Evolutionary conservation across 1,140 invertebrate species (phyloP), one percentile per base, ranked within the genome.

Genomic region (Bathynomus jamesi): DNA sequence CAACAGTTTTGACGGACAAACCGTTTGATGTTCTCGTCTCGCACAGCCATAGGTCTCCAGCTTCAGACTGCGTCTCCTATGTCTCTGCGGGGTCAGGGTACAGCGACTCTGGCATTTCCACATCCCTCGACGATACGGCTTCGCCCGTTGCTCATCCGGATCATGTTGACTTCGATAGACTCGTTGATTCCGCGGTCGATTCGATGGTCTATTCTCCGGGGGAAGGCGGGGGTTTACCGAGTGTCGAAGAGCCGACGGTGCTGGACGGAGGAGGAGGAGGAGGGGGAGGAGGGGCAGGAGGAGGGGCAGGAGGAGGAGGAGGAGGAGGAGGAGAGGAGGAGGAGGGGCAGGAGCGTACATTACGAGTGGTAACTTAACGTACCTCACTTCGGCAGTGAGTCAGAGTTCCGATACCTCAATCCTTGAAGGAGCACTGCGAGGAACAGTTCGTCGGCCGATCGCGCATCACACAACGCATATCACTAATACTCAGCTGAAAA

Each of bases 351-450:
- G 32, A 4, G 60, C 61, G 31, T 69, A 65, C 61, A 67, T 71
- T 30, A 63, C 66, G 21, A 60, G 66, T 29, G 27, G 28, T 17
- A 53, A 61, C 40, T 31, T 69, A 68, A 31, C 71, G n/a, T 71
- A 73, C 67, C 61, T 70, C 11, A 31, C 75, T 8, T 61, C 64
- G 21, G 25, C 62, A 61, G 53, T 61, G 60, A 61, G 46, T 46
- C 28, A 53, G 29, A 29, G 32, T 31, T 7, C 67, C 40, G 75
- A 68, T 21, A 71, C 73, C 27, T 76, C 77, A 25, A 78, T 78
- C 66, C 66, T 78, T 31, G 77, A 78, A 46, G 75, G 74, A 0
- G 77, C 74, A n/a, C 72, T 78, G n/a, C 53, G 77, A 11, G 77
- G 77, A 29, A 78, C 73, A 4, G 70, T 78, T 13, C 53, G 72